phyloP scores from a whole-genome alignment of 2,888 invertebrate genomes.

The Atherix ibis region DNA sequence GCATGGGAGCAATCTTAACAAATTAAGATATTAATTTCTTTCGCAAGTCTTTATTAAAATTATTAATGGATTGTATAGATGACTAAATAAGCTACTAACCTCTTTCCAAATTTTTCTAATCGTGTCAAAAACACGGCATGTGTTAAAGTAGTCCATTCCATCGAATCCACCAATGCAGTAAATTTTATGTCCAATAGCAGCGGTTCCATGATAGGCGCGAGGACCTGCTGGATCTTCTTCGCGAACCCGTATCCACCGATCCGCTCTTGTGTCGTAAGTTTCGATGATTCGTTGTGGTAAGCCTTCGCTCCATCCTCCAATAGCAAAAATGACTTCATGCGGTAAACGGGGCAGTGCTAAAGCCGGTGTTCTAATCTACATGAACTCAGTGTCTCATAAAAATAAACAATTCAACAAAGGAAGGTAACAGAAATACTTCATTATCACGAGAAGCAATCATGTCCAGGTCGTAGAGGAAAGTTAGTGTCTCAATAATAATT shows the following conservation, averaged over 20 bases:
- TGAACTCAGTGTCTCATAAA: no score
- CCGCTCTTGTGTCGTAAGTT: conserved; percentile 77
- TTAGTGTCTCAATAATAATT: conserved; percentile 77
- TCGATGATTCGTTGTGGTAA: conserved; percentile 50
- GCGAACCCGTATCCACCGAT: conserved; percentile 56
- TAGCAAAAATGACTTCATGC: conserved; percentile 74
- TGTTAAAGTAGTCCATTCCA: conserved; percentile 65
- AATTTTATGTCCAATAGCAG: conserved; percentile 67
- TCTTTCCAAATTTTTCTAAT: conserved; percentile 73
- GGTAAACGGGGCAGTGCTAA: conserved; percentile 73
- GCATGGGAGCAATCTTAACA: conserved; percentile 65
- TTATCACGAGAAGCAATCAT: conserved; percentile 65
- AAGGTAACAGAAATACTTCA: conserved; percentile 37
- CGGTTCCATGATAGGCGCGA: conserved; percentile 86
- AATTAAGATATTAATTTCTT: conserved; percentile 4
- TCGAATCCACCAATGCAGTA: conserved; percentile 88
- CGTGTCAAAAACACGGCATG: conserved; percentile 75
- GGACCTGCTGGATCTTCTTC: conserved; percentile 72
- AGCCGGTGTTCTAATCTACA: conserved; percentile 53
- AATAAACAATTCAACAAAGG: not conserved
- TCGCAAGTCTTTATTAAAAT: conserved; percentile 2
- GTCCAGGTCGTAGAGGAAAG: conserved; percentile 82
- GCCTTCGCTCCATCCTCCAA: conserved; percentile 60
- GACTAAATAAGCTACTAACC: conserved; percentile 23
- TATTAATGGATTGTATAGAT: no score